phyloP scores from a whole-genome alignment of 2,113 vertebrate species.

The Salvator merianae region DNA sequence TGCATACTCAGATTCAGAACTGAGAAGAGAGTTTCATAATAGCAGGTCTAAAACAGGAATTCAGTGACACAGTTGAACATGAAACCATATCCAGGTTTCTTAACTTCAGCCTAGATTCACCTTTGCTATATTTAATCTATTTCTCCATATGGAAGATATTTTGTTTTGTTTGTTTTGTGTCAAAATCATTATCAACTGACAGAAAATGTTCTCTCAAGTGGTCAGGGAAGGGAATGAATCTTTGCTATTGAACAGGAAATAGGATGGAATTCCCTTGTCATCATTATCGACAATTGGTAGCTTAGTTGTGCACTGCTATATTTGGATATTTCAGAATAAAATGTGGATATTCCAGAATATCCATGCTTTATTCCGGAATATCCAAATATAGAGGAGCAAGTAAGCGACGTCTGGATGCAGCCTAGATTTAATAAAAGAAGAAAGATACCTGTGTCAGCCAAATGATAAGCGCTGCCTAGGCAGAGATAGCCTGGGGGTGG shows the following conservation, averaged over 20 bases:
- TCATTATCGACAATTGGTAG: conserved; percentile 13
- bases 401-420: no score
- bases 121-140: conserved; percentile 2
- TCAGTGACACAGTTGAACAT: neutral
- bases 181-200: neutral
- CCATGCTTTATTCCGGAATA: no score
- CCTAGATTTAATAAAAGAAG: no score
- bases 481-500: no score
- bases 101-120: neutral
- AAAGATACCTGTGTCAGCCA: no score
- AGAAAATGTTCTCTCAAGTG: conserved; percentile 13
- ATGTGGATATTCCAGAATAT: no score
- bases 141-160: neutral
- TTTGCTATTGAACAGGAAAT: conserved; percentile 29
- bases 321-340: no score
- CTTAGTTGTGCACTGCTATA: no score
- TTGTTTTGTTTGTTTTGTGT: neutral
- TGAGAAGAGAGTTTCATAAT: neutral
- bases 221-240: conserved; percentile 50
- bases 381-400: no score
- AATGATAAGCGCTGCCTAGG: no score
- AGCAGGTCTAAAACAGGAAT: neutral
- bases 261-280: conserved; percentile 37
- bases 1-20: neutral
- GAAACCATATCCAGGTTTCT: neutral